Evolutionary conservation across 1,140 invertebrate species (phyloP), one percentile per base, ranked within the genome.

Genomic region (Ctenoplectra terminalis): DNA sequence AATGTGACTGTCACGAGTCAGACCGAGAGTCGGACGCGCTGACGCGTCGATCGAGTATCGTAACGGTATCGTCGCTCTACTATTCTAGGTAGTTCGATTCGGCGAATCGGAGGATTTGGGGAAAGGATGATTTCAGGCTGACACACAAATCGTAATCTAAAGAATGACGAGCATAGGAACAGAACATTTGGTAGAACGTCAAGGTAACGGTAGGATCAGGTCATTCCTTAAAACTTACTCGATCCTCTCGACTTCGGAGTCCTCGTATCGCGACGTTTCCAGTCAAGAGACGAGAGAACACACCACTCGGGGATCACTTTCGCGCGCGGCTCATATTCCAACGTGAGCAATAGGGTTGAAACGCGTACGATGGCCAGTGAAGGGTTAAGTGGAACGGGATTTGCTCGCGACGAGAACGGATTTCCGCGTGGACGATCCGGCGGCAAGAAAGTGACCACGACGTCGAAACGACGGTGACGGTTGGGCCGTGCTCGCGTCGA

Each of bases 381-480:
- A 37, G 5, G 58, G 23, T n/a, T 15, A 17, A 40, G n/a, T 23
- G 13, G 29, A 31, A 37, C 37, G 46, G 63, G 50, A 23, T n/a
- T 61, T 7, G 34, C 23, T 60, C 52, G 46, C 29, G 74, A 82
- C 60, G 37, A 31, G 40, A 58, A 74, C 54, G 37, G 26, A 40
- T 60, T 85, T 86, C 61, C 85, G 81, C 85, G 81, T 69, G 72
- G 54, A 80, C 84, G 72, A 81, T 76, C 67, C 80, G 70, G 74
- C 63, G 74, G 48, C 50, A 54, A 83, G 60, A 84, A 78, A 77
- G 81, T 54, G 67, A 48, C 46, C 70, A 86, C 85, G 73, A 90
- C 90, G 90, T 90, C 88, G 87, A 90, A 90, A 89, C 88, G 90
- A 91, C 89, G 88, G 84, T 81, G 83, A 87, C 87, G 88, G 86